phyloP scores from a whole-genome alignment of 2,888 invertebrate species.

The Acronicta psi region DNA sequence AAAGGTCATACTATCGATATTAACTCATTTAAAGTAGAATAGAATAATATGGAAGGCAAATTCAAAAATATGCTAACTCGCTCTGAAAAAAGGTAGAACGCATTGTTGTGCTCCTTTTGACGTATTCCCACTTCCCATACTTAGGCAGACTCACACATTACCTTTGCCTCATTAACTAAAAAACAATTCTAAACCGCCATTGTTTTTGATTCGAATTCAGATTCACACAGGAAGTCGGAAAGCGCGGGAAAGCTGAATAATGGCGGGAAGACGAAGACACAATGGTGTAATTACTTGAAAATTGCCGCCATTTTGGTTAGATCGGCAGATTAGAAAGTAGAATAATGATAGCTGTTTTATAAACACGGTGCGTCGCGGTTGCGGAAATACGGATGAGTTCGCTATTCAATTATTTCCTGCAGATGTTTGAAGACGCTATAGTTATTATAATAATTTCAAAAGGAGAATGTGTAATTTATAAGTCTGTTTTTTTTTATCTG shows the following conservation, averaged over 20 bases:
- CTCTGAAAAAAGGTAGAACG: background rate
- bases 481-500: no score
- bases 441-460: background rate
- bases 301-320: constrained; percentile 55
- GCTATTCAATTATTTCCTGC: constrained; percentile 30
- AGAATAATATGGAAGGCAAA: no score
- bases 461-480: no score
- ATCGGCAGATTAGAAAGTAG: constrained; percentile 55
- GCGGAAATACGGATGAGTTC: constrained; percentile 24
- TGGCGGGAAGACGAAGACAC: constrained; percentile 53
- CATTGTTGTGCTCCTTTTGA: background rate
- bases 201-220: constrained; percentile 48
- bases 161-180: constrained; percentile 52
- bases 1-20: no score
- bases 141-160: constrained; percentile 17
- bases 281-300: constrained; percentile 52
- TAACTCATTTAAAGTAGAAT: no score
- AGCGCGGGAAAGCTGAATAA: constrained; percentile 59
- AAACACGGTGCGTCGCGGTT: constrained; percentile 14
- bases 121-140: constrained; percentile 6
- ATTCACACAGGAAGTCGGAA: constrained; percentile 56
- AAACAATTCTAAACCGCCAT: constrained; percentile 49
- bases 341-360: constrained; percentile 34
- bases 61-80: background rate
- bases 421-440: constrained; percentile 6